Evolutionary conservation across 1,140 invertebrate genomes (phyloP), one percentile per base, ranked within the genome.

Genomic region (Bombus picipes): DNA sequence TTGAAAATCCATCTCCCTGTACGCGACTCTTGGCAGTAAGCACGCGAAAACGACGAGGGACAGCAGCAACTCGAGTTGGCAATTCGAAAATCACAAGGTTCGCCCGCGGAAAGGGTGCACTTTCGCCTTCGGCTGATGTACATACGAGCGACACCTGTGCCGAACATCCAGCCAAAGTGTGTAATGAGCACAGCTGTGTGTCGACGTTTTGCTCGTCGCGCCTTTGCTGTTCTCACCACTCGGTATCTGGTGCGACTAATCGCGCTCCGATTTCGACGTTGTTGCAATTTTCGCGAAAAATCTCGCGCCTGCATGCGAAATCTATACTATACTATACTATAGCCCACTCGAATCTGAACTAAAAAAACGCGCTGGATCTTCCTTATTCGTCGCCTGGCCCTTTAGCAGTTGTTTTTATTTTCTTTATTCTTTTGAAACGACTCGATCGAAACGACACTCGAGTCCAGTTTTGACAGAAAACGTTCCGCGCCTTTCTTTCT

Each of bases 41-140:
- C 57, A 82, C 43, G 57, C 80, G 22, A 74, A 74, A 78, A 9
- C 25, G 66, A 57, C 57, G 59, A 65, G 39, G n/a, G 37, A 41
- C 37, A n/a, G 37, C 9, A 12, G 37, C 9, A 12, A 25, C n/a
- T 18, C n/a, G 32, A 57, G 39, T 80, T 84, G 82, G 76, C 68
- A 79, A 84, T 28, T 84, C 32, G 83, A 84, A 84, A 84, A 84
- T 84, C 76, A 84, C 83, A 62, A 72, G 76, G 82, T 70, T 71
- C 37, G 22, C 8, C 37, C 32, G 43, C 47, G 68, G 32, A 28
- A 28, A 72, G 65, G 66, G 75, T 71, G 65, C 32, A 57, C 47
- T 79, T 79, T 84, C 76, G 75, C 74, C 53, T 71, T 22, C 47
- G 75, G 66, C 53, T 77, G 73, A 57, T 68, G 43, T 77, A 83